Conservation (phyloP, 1,140 invertebrate species). For the Drosophila kepulauana region DNA sequence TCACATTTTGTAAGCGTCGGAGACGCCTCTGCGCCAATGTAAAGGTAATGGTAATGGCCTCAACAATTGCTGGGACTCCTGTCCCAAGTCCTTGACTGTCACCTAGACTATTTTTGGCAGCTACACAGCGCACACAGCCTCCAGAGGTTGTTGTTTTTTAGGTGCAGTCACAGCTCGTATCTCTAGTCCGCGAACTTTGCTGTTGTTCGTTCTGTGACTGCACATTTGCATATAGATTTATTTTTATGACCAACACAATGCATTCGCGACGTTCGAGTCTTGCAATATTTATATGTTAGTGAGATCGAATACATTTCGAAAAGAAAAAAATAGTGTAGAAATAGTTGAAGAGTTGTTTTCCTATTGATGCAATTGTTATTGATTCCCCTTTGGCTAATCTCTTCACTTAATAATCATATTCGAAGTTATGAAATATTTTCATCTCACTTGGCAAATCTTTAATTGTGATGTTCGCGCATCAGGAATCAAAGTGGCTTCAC, state of each 20-base stretch:
- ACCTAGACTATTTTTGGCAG: conserved; percentile 65
- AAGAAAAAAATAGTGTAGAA: not conserved
- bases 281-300: conserved; percentile 31
- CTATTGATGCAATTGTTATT: conserved; percentile 1
- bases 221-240: conserved; percentile 80
- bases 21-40: conserved; percentile 71
- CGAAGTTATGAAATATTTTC: conserved; percentile 58
- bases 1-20: conserved; percentile 75
- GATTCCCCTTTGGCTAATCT: conserved; percentile 9
- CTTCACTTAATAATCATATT: conserved; percentile 28
- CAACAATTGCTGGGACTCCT: conserved; percentile 35
- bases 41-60: conserved; percentile 27
- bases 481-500: conserved; percentile 16
- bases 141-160: conserved; percentile 2
- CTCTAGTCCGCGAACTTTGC: conserved; percentile 19
- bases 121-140: too few relatives aligned
- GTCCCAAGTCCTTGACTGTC: conserved; percentile 63
- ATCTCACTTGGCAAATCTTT: conserved; percentile 61
- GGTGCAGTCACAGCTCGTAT: conserved; percentile 21
- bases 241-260: conserved; percentile 69
- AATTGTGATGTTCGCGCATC: conserved; percentile 72
- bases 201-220: conserved; percentile 52
- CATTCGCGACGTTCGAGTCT: conserved; percentile 22
- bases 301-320: conserved; percentile 17
- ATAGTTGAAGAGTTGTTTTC: conserved; percentile 1